These are phyloP conservation scores for Scaptomyza pallida DNA, from an alignment of 1,140 invertebrate genomes.

Conservation along the genomic window DNA sequence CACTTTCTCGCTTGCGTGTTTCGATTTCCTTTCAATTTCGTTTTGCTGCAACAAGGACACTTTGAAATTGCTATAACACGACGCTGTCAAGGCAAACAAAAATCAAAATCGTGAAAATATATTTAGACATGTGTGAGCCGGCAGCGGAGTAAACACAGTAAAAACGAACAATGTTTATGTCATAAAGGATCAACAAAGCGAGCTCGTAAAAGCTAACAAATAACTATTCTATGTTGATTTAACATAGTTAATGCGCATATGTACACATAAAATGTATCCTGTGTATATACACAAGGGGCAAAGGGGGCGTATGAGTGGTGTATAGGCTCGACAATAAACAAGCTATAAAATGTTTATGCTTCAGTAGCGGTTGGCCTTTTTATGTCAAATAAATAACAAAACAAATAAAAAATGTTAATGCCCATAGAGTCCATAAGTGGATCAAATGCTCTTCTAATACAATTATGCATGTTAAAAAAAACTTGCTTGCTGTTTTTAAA, in stretches of 20 bases:
- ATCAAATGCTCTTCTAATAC: conserved; percentile 29
- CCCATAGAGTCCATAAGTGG: conserved; percentile 6
- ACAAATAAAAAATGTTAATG: conserved; percentile 31
- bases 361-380: conserved; percentile 48
- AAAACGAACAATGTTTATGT: conserved; percentile 51
- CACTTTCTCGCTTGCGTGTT: conserved; percentile 41
- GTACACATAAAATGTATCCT: conserved; percentile 40
- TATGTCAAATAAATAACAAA: conserved; percentile 63
- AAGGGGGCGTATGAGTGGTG: too few species aligned
- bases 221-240: conserved; percentile 72
- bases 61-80: conserved; percentile 41
- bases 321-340: conserved; percentile 66
- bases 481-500: too few species aligned
- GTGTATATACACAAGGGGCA: background rate
- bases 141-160: too few species aligned
- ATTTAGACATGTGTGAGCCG: conserved; percentile 20
- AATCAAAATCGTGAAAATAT: background rate
- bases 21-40: conserved; percentile 45
- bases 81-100: conserved; percentile 20
- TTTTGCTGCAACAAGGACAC: conserved; percentile 54
- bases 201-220: conserved; percentile 64
- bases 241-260: conserved; percentile 75
- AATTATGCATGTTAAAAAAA: background rate
- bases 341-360: conserved; percentile 70
- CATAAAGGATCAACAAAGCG: conserved; percentile 65